Evolutionary conservation across 2,113 vertebrate genomes (phyloP).

Genomic region (Passer domesticus): DNA sequence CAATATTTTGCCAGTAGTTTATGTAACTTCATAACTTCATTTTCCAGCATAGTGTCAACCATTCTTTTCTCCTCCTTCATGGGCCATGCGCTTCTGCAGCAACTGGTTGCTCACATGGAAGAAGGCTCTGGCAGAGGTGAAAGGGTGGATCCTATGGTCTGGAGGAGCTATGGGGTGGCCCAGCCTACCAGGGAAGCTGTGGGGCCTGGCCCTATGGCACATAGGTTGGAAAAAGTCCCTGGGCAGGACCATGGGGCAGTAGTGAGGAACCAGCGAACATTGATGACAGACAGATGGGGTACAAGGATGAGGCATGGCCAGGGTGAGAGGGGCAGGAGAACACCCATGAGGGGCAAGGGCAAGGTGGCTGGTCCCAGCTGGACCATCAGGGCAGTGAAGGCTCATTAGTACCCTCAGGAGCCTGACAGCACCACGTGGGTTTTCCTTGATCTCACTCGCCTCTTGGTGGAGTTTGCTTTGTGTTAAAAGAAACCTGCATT

Average conservation of each 20-base stretch:
- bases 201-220: not conserved
- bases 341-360: too few relatives aligned
- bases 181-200: not conserved
- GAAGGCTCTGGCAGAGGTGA: not conserved
- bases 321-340: not conserved
- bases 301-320: not conserved
- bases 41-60: not conserved
- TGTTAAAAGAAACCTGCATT: not conserved
- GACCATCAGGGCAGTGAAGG: not conserved
- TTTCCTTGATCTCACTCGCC: not conserved
- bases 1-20: not conserved
- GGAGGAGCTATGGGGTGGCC: not conserved
- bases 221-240: not conserved
- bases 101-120: not conserved
- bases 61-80: not conserved
- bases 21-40: not conserved
- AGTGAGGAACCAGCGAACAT: accelerated
- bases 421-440: accelerated
- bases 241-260: not conserved
- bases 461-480: not conserved
- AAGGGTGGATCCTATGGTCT: not conserved
- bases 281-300: too few relatives aligned
- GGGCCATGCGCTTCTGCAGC: not conserved
- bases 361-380: not conserved
- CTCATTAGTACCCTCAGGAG: not conserved